A percentile compares a stretch with the other conserved stretches of the same genome.
Evolutionary conservation across 2,797 vertebrate genomes (phyloP).

Genomic region (Eptatretus atami): DNA sequence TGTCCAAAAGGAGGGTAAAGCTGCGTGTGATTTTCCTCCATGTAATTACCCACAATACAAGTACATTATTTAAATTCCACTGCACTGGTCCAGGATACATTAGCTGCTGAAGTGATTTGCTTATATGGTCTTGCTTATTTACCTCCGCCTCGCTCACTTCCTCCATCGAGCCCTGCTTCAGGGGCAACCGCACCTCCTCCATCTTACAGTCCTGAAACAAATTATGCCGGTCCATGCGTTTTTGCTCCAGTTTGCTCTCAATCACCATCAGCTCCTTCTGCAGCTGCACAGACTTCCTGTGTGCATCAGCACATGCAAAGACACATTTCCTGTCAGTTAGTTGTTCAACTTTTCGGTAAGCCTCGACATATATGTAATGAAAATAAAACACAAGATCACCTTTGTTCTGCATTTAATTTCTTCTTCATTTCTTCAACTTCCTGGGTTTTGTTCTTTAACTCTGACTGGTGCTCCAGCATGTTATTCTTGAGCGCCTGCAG

Average conservation of each 20-base stretch:
- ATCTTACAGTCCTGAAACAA: constrained; percentile 51
- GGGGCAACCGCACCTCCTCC: constrained; percentile 22
- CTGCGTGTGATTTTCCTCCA: no score
- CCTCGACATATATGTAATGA: no score
- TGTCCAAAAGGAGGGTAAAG: no score
- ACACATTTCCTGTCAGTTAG: no score
- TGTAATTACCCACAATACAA: background rate
- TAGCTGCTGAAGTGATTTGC: background rate
- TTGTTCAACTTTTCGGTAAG: no score
- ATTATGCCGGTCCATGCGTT: constrained; percentile 35
- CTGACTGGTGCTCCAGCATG: constrained; percentile 18
- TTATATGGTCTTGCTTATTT: constrained; percentile 6
- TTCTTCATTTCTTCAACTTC: constrained; percentile 27
- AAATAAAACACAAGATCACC: constrained; percentile 16
- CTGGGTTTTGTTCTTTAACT: constrained; percentile 18
- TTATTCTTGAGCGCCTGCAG: constrained; percentile 19
- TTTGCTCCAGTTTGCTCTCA: constrained; percentile 36
- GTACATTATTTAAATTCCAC: background rate
- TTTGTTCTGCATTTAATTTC: constrained; percentile 20
- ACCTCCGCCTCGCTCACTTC: constrained; percentile 53
- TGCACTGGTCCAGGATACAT: background rate
- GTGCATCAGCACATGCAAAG: no score
- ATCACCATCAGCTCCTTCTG: constrained; percentile 26
- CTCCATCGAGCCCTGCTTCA: constrained; percentile 35
- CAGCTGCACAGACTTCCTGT: constrained; percentile 27